Conservation (phyloP, 2,888 invertebrate species). For the Dromius quadrimaculatus region DNA sequence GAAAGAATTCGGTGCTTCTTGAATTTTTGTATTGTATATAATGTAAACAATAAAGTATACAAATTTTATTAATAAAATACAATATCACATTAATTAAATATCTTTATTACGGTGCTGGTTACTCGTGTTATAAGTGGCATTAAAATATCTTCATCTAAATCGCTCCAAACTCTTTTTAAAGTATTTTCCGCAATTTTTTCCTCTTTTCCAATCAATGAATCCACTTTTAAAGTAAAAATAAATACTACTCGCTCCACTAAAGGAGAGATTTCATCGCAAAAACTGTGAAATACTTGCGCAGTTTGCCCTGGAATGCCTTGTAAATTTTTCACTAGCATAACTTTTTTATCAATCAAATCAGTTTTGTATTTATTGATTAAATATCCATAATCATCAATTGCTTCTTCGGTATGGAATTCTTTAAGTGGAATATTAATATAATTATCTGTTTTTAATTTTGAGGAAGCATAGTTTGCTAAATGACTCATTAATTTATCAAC, state of each 20-base stretch:
- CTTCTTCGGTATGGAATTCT: constrained; percentile 22
- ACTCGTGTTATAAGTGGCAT: constrained; percentile 67
- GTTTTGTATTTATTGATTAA: constrained; percentile 38
- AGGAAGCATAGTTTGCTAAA: constrained; percentile 23
- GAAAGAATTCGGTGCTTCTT: constrained; percentile 94
- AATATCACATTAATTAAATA: constrained; percentile 53
- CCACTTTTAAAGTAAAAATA: constrained; percentile 65
- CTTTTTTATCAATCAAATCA: constrained; percentile 49
- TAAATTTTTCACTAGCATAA: constrained; percentile 64
- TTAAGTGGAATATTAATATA: constrained; percentile 19
- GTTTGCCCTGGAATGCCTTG: constrained; percentile 62
- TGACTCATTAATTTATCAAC: constrained; percentile 19
- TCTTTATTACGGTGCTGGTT: constrained; percentile 62
- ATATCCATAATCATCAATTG: constrained; percentile 35
- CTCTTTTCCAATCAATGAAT: constrained; percentile 55
- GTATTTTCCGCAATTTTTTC: constrained; percentile 62
- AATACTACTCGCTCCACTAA: constrained; percentile 64
- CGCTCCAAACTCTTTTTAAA: constrained; percentile 62
- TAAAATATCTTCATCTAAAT: constrained; percentile 65
- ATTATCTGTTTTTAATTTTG: constrained; percentile 11
- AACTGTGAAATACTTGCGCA: constrained; percentile 69
- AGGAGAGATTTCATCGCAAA: constrained; percentile 71
- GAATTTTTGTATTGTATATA: constrained; percentile 62
- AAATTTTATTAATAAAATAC: background rate
- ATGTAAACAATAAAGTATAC: background rate